Percentiles rank a stretch among this genome's conserved stretches.
Evolutionary conservation across 1,140 invertebrate species (phyloP).

Genomic region (Temnothorax curvispinosus): DNA sequence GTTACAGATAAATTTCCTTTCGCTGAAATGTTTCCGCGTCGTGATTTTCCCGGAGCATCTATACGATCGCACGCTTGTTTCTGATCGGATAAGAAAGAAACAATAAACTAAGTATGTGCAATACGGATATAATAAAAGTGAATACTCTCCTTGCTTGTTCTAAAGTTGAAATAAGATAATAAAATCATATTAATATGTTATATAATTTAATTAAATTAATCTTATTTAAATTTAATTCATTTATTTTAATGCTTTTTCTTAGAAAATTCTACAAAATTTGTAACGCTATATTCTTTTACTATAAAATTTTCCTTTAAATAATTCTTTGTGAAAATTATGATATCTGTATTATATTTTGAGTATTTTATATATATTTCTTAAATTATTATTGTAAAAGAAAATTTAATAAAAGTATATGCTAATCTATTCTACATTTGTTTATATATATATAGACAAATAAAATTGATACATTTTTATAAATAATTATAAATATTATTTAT

Average conservation of each 20-base stretch:
- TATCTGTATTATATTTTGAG: neutral
- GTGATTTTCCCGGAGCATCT: neutral
- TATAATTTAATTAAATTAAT: neutral
- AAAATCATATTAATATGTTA: neutral
- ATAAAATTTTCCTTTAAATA: neutral
- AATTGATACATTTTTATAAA: neutral
- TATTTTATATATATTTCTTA: neutral
- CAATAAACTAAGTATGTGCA: neutral
- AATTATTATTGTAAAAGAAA: too few relatives aligned
- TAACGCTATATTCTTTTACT: neutral
- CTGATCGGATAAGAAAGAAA: neutral
- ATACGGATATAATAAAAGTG: neutral
- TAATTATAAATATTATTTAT: neutral
- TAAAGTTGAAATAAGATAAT: neutral
- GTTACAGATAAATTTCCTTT: neutral
- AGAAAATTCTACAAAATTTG: neutral
- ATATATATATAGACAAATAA: too few relatives aligned
- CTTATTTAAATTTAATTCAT: neutral
- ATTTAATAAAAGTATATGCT: too few relatives aligned
- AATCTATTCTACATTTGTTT: too few relatives aligned
- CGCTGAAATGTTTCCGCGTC: neutral
- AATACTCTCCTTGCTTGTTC: neutral
- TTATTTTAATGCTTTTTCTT: neutral
- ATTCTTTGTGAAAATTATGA: neutral
- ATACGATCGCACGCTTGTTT: neutral